phyloP scores from a whole-genome alignment of 2,113 vertebrate genomes.

The Terrapene triunguis region DNA sequence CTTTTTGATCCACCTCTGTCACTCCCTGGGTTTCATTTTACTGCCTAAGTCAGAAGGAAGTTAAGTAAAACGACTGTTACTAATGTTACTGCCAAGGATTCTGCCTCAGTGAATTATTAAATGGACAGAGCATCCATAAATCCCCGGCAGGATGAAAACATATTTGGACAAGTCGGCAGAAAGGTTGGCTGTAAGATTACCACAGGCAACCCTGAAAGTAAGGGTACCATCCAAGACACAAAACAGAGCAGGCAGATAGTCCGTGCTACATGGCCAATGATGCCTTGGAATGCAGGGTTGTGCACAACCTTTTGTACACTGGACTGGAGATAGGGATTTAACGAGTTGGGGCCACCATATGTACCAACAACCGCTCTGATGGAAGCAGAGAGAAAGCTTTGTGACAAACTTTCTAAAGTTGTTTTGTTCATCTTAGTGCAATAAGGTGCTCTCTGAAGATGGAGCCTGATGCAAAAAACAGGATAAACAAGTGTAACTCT shows the following conservation, averaged over 20 bases:
- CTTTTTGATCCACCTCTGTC: neutral
- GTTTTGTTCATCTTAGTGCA: fast-evolving
- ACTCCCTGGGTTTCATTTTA: neutral
- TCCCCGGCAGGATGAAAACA: slow-evolving; percentile 24
- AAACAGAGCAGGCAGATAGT: neutral
- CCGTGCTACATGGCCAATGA: neutral
- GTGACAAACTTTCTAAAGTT: neutral
- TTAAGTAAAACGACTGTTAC: neutral
- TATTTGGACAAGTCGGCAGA: neutral
- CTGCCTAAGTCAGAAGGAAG: neutral
- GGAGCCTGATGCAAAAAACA: neutral
- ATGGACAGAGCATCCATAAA: neutral
- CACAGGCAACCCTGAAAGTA: neutral
- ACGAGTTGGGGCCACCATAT: neutral
- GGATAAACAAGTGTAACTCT: neutral
- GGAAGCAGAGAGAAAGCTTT: neutral
- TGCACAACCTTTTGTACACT: neutral
- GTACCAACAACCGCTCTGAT: neutral
- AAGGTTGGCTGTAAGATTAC: neutral
- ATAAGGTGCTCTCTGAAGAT: neutral
- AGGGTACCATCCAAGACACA: neutral
- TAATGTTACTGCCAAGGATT: neutral
- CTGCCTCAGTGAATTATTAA: neutral
- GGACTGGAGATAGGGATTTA: neutral
- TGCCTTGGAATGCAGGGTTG: neutral